Conservation (phyloP, 2,888 invertebrate species). For the Polietes domitor region DNA sequence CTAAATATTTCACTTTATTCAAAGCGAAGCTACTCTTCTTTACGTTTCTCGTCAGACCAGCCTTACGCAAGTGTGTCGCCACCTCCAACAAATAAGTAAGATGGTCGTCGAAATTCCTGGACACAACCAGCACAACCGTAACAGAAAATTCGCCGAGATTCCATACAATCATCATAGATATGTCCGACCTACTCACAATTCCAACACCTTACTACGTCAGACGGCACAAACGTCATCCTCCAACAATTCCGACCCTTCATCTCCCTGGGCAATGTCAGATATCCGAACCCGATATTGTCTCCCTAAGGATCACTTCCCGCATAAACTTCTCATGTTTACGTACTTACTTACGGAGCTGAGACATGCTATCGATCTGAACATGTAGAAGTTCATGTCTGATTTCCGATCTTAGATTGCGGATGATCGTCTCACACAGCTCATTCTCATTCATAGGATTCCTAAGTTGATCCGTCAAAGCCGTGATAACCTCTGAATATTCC, state of each 20-base stretch:
- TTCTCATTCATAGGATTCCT: no score
- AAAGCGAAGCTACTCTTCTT: neutral
- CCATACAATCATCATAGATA: neutral
- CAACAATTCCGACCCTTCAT: no score
- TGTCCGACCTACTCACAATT: constrained; percentile 25
- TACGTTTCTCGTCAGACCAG: constrained; percentile 40
- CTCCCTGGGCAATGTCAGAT: neutral
- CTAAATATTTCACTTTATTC: constrained; percentile 48
- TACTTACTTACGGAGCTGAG: constrained; percentile 10
- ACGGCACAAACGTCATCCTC: neutral
- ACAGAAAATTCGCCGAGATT: constrained; percentile 16
- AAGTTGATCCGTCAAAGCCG: neutral
- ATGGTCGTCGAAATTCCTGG: constrained; percentile 36
- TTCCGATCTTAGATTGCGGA: constrained; percentile 2
- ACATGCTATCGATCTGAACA: neutral
- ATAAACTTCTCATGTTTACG: constrained; percentile 19
- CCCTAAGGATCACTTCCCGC: no score
- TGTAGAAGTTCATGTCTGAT: constrained; percentile 27
- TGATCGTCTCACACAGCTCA: no score
- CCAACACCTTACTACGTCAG: constrained; percentile 17
- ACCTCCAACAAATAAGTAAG: neutral
- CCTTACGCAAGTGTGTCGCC: neutral
- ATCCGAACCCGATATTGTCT: no score
- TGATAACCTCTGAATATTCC: constrained; percentile 12
- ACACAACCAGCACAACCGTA: constrained; percentile 18